A percentile compares a stretch with the other conserved stretches of the same genome.
These are phyloP conservation scores for Eurystomus glaucurus DNA, from an alignment of 2,797 vertebrate species.

Conservation along the genomic window DNA sequence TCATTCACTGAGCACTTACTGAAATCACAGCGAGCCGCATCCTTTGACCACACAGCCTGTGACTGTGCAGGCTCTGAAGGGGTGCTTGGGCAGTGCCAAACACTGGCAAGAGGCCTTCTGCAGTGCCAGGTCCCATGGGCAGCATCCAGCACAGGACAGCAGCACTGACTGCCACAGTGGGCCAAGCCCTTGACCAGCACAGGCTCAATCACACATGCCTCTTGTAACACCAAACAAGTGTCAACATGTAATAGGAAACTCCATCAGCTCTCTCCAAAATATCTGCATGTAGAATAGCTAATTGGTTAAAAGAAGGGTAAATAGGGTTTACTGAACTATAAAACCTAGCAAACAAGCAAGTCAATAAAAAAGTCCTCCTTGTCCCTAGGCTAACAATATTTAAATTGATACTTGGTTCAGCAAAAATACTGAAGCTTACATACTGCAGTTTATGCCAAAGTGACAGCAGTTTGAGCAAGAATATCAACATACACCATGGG, in stretches of 20 bases:
- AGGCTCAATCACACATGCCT: neutral
- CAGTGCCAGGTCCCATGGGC: neutral
- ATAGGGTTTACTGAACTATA: neutral
- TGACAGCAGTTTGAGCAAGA: neutral
- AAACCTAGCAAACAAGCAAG: neutral
- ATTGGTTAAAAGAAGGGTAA: neutral
- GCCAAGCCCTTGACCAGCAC: neutral
- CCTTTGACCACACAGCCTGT: neutral
- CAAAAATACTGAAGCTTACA: neutral
- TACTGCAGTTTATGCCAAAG: neutral
- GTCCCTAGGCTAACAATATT: neutral
- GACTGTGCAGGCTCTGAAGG: neutral
- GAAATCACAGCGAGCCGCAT: neutral
- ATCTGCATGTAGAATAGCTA: neutral
- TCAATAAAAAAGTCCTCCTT: neutral
- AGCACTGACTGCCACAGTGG: fast-evolving
- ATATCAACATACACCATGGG: neutral
- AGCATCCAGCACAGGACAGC: neutral
- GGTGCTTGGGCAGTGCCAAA: neutral
- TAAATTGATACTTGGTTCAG: neutral
- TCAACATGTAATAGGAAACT: neutral
- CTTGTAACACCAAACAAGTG: neutral
- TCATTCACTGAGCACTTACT: neutral
- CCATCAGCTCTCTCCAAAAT: neutral
- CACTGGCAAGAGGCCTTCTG: neutral